phyloP scores from a whole-genome alignment of 2,113 vertebrate genomes.

The Aleadryas rufinucha region DNA sequence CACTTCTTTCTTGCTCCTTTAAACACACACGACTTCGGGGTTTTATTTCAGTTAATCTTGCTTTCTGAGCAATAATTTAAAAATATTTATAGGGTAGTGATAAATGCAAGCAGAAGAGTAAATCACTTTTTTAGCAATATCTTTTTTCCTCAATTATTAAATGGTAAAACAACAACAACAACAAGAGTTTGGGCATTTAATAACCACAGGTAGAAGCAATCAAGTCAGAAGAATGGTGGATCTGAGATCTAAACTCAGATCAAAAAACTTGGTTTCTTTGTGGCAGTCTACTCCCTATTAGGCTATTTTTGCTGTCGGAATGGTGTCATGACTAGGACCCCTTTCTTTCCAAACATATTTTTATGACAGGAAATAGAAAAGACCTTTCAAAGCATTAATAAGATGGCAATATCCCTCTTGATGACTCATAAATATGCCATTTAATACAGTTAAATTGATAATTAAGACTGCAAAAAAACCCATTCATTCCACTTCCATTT shows the following conservation, averaged over 20 bases:
- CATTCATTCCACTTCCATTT: background rate
- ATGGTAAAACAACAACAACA: background rate
- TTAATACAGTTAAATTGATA: background rate
- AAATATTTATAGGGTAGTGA: background rate
- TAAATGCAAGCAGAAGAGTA: background rate
- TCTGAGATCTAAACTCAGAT: background rate
- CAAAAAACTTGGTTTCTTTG: background rate
- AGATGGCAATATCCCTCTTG: background rate
- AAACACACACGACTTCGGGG: background rate
- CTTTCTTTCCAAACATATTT: fast-evolving
- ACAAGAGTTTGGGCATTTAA: background rate
- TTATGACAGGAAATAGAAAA: background rate
- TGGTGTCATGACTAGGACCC: too few species aligned
- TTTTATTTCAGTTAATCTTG: background rate
- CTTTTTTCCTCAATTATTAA: background rate
- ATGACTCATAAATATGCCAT: fast-evolving
- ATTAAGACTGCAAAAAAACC: background rate
- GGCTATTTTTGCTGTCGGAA: background rate
- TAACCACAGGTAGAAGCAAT: background rate
- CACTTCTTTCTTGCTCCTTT: background rate
- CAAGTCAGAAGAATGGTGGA: background rate
- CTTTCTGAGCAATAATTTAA: background rate
- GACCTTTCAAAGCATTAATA: background rate
- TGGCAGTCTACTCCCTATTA: background rate
- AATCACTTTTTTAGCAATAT: background rate